Evolutionary conservation across 2,888 invertebrate species (phyloP), one percentile per base, ranked within the genome.

Genomic region (Brenthis hecate): DNA sequence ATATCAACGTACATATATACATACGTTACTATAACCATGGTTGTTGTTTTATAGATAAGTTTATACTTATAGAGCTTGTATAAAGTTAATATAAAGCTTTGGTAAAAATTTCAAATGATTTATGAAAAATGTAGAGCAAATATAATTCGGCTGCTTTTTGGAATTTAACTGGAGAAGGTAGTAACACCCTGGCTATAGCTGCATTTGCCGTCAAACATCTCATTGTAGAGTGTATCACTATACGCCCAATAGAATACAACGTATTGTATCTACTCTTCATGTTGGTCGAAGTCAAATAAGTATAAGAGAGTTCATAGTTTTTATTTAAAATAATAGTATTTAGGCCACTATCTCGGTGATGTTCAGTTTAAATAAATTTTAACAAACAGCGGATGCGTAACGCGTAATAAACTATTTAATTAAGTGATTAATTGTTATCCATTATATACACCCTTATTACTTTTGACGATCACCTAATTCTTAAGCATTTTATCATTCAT

Each of bases 151-250:
- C 36, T 36, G 53, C 32, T 16, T 50, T 48, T 63, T 66, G 19
- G 55, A 66, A 71, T 61, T 43, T 23, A 67, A 72, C 78, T 76
- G 76, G 80, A 83, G 85, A 87, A 87, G 83, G 80, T 83, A 81
- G 86, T 85, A 87, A 87, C 89, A 89, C 85, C 85, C 89, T 89
- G 62, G 53, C 53, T 23, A 14, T 53, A 36, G 16, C 28, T 19
- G 51, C 16, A 16, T 16, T 13, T 16, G 13, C 32, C 13, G 50
- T 14, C 48, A 50, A 50, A 50, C 48, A 48, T 61, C n/a, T 48
- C 19, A 53, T 62, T 36, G 11, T 6, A 19, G 36, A 11, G 62
- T 43, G 62, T 43, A 16, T 23, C 50, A 50, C 48, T 43, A 23
- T 48, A 50, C 16, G 11, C 11, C 19, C 5, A 13, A 53, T 32